A percentile compares a stretch with the other conserved stretches of the same genome.
Evolutionary conservation across 2,888 invertebrate species (phyloP).

Genomic region (Amphipyra tragopoginis): DNA sequence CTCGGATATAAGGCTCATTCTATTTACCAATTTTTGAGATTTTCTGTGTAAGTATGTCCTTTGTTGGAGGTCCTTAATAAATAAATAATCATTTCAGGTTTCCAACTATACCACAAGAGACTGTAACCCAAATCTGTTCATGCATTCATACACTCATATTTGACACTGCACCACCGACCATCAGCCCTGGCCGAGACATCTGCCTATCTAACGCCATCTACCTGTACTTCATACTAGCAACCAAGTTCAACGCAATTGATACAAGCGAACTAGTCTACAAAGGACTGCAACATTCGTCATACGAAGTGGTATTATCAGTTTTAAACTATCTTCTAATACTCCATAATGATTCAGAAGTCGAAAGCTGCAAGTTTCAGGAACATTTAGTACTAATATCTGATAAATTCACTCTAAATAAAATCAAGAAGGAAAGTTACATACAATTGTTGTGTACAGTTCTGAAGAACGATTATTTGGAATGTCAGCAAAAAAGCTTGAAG

Average conservation of each 20-base stretch:
- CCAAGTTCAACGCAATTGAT: conserved; percentile 2
- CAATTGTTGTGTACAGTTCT: conserved; percentile 64
- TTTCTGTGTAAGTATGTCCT: no score
- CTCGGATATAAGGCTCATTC: no score
- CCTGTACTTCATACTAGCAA: conserved; percentile 42
- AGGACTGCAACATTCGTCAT: conserved; percentile 45
- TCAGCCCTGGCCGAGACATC: conserved; percentile 69
- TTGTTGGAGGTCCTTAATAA: no score
- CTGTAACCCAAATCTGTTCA: conserved; percentile 50
- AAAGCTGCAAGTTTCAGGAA: conserved; percentile 64
- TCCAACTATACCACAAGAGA: conserved; percentile 59
- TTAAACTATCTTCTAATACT: conserved; percentile 56
- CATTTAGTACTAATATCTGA: conserved; percentile 61
- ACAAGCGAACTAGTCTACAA: conserved; percentile 18
- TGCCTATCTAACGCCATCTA: conserved; percentile 68
- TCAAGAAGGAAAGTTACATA: conserved; percentile 61
- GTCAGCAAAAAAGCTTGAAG: conserved; percentile 75
- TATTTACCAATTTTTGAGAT: no score
- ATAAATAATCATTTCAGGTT: no score
- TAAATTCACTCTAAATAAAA: conserved; percentile 40
- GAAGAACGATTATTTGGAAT: conserved; percentile 71
- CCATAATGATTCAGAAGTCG: conserved; percentile 60
- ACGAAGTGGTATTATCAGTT: conserved; percentile 50
- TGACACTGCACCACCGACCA: conserved; percentile 20
- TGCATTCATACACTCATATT: conserved; percentile 65